A percentile compares a stretch with the other conserved stretches of the same genome.
Conservation (phyloP, 1,140 invertebrate species). For the Subanguina moxae region DNA sequence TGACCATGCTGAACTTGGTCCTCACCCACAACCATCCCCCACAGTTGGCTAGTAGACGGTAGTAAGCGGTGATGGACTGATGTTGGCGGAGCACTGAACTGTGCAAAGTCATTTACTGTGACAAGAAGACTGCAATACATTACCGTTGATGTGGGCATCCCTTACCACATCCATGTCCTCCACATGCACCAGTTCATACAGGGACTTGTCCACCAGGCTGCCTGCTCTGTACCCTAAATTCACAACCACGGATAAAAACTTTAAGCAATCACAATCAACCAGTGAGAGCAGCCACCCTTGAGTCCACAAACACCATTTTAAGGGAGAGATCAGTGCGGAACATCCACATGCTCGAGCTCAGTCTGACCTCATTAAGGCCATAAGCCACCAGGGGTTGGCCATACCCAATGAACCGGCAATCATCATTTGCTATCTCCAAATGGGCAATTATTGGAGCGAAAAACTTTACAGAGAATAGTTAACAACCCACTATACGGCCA, state of each 20-base stretch:
- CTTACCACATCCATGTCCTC: neutral
- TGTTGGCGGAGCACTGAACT: slow-evolving; percentile 1
- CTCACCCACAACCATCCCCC: slow-evolving; percentile 1
- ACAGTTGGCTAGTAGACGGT: neutral
- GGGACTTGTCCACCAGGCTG: neutral
- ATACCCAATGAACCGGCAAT: neutral
- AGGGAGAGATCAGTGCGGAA: slow-evolving; percentile 1
- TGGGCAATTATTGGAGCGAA: too few relatives aligned
- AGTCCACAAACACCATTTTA: slow-evolving; percentile 4
- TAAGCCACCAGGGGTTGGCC: slow-evolving; percentile 5
- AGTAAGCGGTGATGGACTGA: neutral
- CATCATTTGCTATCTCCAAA: neutral
- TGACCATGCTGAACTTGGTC: neutral
- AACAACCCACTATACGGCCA: neutral
- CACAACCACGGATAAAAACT: neutral
- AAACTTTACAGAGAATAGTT: too few relatives aligned
- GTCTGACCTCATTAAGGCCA: neutral
- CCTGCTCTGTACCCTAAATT: neutral
- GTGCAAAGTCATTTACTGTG: neutral
- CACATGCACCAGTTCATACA: slow-evolving; percentile 3
- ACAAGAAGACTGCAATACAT: neutral
- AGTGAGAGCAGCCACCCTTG: neutral
- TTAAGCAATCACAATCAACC: neutral
- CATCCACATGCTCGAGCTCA: slow-evolving; percentile 6
- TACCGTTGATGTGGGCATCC: slow-evolving; percentile 2